Evolutionary conservation across 2,888 invertebrate genomes (phyloP).

Genomic region (Volucella zonaria): DNA sequence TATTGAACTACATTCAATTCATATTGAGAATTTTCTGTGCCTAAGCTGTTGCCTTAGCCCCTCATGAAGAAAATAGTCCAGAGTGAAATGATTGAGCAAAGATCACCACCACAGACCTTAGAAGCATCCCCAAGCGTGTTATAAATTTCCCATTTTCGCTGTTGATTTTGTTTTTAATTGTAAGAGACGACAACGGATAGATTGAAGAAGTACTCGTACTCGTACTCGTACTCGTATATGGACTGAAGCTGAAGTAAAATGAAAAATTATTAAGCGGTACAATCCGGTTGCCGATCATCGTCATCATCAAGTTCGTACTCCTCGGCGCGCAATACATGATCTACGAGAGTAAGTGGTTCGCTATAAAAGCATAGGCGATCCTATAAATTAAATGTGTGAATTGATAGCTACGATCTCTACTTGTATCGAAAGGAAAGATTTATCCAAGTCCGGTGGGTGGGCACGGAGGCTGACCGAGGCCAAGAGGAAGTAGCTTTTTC

Average conservation of each 20-base stretch:
- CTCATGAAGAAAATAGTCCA: neutral
- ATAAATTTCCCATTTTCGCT: constrained; percentile 29
- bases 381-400: constrained; percentile 65
- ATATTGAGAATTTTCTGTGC: constrained; percentile 39
- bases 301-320: constrained; percentile 34
- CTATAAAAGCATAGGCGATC: constrained; percentile 56
- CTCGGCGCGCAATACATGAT: constrained; percentile 30
- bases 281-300: constrained; percentile 51
- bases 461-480: neutral
- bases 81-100: constrained; percentile 24
- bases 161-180: constrained; percentile 30
- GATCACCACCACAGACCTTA: constrained; percentile 13
- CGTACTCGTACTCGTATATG: no score
- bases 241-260: neutral
- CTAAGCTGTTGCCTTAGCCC: constrained; percentile 6
- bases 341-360: constrained; percentile 39
- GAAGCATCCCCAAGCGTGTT: neutral
- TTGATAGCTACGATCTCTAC: constrained; percentile 20
- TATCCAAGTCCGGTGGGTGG: neutral
- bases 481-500: constrained; percentile 54
- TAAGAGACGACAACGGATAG: constrained; percentile 23
- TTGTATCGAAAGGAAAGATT: constrained; percentile 10
- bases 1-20: constrained; percentile 38
- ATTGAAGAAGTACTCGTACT: neutral
- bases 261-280: constrained; percentile 49